These are phyloP conservation scores for Leptopilina myrica DNA, from an alignment of 2,888 invertebrate genomes.

Conservation along the genomic window DNA sequence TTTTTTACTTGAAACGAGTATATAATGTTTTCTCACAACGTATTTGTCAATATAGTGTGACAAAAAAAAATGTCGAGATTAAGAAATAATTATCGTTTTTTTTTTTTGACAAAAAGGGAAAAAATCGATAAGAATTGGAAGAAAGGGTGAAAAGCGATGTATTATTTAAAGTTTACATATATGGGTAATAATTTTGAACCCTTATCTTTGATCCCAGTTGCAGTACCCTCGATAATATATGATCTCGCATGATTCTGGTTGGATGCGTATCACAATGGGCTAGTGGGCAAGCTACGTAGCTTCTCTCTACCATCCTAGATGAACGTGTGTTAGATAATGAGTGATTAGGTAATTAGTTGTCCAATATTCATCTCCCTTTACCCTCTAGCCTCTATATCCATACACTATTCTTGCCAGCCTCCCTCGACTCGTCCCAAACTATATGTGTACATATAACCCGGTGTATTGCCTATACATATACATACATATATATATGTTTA, in stretches of 20 bases:
- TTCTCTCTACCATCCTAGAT: conserved; percentile 3
- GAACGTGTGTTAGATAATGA: conserved; percentile 69
- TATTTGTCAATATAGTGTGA: no score
- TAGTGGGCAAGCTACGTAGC: conserved; percentile 52
- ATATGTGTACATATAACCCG: not conserved
- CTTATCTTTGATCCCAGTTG: conserved; percentile 34
- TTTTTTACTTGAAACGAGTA: no score
- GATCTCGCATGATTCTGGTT: conserved; percentile 66
- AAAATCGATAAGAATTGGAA: not conserved
- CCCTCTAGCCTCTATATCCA: conserved; percentile 2
- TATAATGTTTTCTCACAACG: no score
- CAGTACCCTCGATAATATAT: conserved; percentile 59
- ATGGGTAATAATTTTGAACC: not conserved
- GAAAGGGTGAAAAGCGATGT: not conserved
- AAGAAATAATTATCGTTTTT: no score
- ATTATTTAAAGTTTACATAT: not conserved
- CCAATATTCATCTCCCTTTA: conserved; percentile 64
- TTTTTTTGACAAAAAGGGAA: no score
- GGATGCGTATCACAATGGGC: conserved; percentile 63
- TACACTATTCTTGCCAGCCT: not conserved
- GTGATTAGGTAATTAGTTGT: conserved; percentile 72
- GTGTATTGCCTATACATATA: no score
- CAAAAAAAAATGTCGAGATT: no score
- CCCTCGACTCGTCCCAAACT: conserved; percentile 9
- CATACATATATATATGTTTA: not conserved